phyloP scores from a whole-genome alignment of 2,113 vertebrate genomes.

The Ovis aries region ARS-UI_Ramb_v3.0 NC_056077.1:8513501-8514000 shows the following conservation, averaged over 20 bases:
- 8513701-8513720: background rate
- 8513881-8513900: background rate
- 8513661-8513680: background rate
- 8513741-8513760: background rate
- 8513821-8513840: rapidly evolving
- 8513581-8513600: background rate
- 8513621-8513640: background rate
- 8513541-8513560: background rate
- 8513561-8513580: background rate
- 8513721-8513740: background rate
- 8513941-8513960: background rate
- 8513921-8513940: background rate
- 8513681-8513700: background rate
- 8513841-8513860: background rate
- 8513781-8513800: rapidly evolving
- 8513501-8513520: rapidly evolving
- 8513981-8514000: rapidly evolving
- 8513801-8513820: background rate
- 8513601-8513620: background rate
- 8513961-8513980: background rate
- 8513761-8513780: background rate
- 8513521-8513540: background rate
- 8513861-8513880: background rate
- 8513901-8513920: background rate
- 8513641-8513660: background rate